Evolutionary conservation across 2,888 invertebrate species (phyloP), one percentile per base, ranked within the genome.

Genomic region (Andrena camellia): DNA sequence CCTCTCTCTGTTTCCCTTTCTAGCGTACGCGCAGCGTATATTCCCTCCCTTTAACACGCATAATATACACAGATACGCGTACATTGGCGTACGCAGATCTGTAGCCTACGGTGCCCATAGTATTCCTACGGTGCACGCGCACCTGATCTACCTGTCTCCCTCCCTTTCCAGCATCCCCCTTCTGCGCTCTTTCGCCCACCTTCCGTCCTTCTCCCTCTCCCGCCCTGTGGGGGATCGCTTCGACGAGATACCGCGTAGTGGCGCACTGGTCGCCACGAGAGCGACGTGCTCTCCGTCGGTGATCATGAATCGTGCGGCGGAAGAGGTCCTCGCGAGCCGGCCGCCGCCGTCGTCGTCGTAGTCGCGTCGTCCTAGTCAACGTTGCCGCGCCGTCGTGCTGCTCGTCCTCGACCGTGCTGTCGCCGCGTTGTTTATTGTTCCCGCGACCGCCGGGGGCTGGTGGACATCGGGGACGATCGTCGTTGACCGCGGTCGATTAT

Each of bases 301-400:
- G 86, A 82, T 84, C 74, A 78, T 80, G 86, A 84, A 86, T 82
- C 86, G 86, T 84, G 84, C 78, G 84, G 77, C 86, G 84, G 84
- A 82, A 86, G 85, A 85, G 83, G 80, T 86, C 80, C 86, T 87
- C 86, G 86, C 85, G 87, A 84, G 84, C 77, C 86, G 84, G 85
- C 78, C 69, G 68, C 79, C 81, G 70, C 64, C 74, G 82, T 80
- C 73, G 66, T 85, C 73, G 77, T 86, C 68, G 67, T 85, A 60
- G 78, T 78, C 73, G 83, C 73, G 85, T 76, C 77, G 70, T 73
- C 70, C 72, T 76, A 68, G 84, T 79, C 68, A 66, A 64, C 83
- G 69, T 42, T 72, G 78, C 42, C 73, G 78, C 42, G 52, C 67
- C 73, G 72, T 68, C 35, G 67, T 57, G 42, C 23, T 66, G 60